Evolutionary conservation across 1,140 invertebrate species (phyloP).

Genomic region (Nixonia krombeini): DNA sequence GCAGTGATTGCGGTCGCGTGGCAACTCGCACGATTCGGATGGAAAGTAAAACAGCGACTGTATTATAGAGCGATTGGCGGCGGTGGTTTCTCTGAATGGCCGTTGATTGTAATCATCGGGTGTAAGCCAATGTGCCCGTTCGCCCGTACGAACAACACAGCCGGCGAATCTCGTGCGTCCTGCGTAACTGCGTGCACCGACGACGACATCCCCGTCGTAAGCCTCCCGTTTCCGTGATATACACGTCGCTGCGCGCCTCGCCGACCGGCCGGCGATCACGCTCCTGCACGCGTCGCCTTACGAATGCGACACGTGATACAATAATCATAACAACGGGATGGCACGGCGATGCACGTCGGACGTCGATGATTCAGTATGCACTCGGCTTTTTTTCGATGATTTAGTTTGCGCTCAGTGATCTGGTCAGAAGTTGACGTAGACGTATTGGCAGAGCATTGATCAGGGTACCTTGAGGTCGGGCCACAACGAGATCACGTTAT

Average conservation of each 20-base stretch:
- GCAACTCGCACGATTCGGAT: conserved; percentile 60
- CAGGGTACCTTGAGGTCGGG: too few species aligned
- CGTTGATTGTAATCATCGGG: conserved; percentile 70
- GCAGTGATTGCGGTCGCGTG: conserved; percentile 71
- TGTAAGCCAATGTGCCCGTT: conserved; percentile 67
- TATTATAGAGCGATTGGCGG: conserved; percentile 45
- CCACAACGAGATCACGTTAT: too few species aligned
- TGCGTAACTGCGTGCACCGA: conserved; percentile 25
- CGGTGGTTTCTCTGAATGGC: conserved; percentile 68
- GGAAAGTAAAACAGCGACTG: conserved; percentile 63
- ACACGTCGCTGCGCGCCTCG: conserved; percentile 5
- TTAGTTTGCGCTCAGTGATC: too few species aligned
- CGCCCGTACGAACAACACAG: conserved; percentile 40
- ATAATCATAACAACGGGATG: conserved; percentile 47
- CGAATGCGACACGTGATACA: conserved; percentile 40
- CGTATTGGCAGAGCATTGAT: too few species aligned
- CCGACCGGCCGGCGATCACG: conserved; percentile 22
- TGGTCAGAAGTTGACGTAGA: too few species aligned
- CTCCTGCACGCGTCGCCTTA: conserved; percentile 37
- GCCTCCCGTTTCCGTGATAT: conserved; percentile 36
- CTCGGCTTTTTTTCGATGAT: too few species aligned
- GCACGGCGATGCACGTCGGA: conserved; percentile 24
- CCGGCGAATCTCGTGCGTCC: conserved; percentile 36
- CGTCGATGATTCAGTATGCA: too few species aligned
- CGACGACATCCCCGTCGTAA: conserved; percentile 38